Percentiles rank a stretch among this genome's conserved stretches.
Conservation (phyloP, 2,888 invertebrate species). For the Temnothorax unifasciatus region DNA sequence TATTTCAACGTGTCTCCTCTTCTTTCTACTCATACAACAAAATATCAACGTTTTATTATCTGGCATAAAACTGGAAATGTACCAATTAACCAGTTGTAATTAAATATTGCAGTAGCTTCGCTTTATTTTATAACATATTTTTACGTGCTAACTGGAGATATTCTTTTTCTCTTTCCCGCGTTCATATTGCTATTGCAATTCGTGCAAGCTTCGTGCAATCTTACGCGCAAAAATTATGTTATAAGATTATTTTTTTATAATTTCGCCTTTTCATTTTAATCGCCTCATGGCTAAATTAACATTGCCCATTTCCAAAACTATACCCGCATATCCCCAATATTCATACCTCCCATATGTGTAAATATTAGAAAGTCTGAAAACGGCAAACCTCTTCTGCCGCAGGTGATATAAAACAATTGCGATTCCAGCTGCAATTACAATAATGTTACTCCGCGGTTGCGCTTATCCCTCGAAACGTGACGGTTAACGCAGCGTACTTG, state of each 20-base stretch:
- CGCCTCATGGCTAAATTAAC: not conserved
- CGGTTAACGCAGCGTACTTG: not conserved
- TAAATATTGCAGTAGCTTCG: not conserved
- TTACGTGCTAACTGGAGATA: not conserved
- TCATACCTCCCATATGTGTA: not conserved
- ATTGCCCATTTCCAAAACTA: conserved; percentile 34
- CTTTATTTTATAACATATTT: not conserved
- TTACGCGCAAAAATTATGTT: not conserved
- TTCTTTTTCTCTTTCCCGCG: not conserved
- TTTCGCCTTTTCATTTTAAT: conserved; percentile 1
- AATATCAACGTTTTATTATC: not conserved
- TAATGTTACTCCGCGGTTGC: conserved; percentile 4
- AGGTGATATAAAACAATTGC: conserved; percentile 21
- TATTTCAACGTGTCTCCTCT: not conserved
- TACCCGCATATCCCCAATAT: conserved; percentile 38
- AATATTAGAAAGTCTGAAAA: conserved; percentile 38
- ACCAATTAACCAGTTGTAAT: not conserved
- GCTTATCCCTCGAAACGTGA: not conserved
- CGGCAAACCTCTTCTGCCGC: not conserved
- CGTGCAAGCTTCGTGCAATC: not conserved
- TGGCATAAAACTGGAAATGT: not conserved
- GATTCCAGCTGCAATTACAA: conserved; percentile 28
- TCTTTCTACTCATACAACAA: not conserved
- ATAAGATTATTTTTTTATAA: not conserved
- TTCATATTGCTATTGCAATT: not conserved